Conservation (phyloP, 2,888 invertebrate genomes). For the Baronia brevicornis region DNA sequence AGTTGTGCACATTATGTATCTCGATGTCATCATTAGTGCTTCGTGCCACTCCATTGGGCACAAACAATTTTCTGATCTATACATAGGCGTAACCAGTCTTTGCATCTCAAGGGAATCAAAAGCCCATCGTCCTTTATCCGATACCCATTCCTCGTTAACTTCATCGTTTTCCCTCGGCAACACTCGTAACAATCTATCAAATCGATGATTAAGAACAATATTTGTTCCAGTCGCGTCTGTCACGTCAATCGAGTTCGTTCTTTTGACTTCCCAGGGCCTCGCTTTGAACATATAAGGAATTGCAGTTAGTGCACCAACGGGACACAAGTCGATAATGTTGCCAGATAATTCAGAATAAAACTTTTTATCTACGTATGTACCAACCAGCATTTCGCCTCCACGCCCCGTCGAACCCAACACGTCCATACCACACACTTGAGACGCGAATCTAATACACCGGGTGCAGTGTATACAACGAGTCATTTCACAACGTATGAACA, state of each 20-base stretch:
- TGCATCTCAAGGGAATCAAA: constrained; percentile 97
- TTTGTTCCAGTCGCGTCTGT: constrained; percentile 66
- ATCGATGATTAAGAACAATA: constrained; percentile 48
- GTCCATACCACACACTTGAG: constrained; percentile 97
- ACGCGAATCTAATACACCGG: constrained; percentile 96
- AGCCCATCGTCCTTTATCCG: constrained; percentile 97
- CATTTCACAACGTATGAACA: constrained; percentile 97
- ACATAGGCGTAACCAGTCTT: constrained; percentile 93
- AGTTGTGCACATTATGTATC: constrained; percentile 76
- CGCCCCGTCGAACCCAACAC: constrained; percentile 94
- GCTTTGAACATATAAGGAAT: constrained; percentile 98
- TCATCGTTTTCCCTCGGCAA: constrained; percentile 60
- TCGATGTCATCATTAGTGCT: constrained; percentile 82
- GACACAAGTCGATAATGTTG: constrained; percentile 98
- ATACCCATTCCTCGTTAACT: constrained; percentile 97
- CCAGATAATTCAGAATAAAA: constrained; percentile 98
- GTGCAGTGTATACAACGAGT: constrained; percentile 99
- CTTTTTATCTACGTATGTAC: constrained; percentile 98
- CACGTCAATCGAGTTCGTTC: constrained; percentile 71
- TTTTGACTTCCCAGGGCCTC: constrained; percentile 96
- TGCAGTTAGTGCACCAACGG: constrained; percentile 97
- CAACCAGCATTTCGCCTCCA: constrained; percentile 97
- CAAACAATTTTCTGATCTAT: constrained; percentile 82
- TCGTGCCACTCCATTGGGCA: constrained; percentile 93
- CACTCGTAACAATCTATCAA: constrained; percentile 49